A percentile compares a stretch with the other conserved stretches of the same genome.
Evolutionary conservation across 2,797 vertebrate genomes (phyloP).

Genomic region (Diplodus sargus): DNA sequence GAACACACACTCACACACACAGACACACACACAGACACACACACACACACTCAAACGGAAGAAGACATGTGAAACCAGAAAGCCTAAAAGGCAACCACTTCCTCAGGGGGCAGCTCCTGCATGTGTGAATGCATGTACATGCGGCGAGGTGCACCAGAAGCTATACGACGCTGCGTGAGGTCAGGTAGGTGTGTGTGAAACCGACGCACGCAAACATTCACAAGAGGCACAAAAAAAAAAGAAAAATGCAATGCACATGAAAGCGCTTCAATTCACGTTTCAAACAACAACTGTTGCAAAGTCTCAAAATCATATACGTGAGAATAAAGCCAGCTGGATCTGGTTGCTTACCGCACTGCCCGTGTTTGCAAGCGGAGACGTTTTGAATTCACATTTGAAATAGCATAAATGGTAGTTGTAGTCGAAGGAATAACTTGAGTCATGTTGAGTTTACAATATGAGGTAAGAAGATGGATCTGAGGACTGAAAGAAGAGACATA

Average conservation of each 20-base stretch:
- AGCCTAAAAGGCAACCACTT: conserved; percentile 75
- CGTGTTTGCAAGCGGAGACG: not conserved
- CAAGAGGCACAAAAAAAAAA: not conserved
- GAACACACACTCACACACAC: conserved; percentile 31
- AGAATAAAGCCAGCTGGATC: not conserved
- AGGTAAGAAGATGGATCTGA: not conserved
- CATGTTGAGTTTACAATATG: not conserved
- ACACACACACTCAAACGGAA: conserved; percentile 33
- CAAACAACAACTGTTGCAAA: not conserved
- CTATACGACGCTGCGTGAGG: conserved; percentile 29
- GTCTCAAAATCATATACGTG: not conserved
- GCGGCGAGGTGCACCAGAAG: conserved; percentile 53
- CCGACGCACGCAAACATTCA: not conserved
- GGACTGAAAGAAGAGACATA: not conserved
- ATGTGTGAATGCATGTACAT: conserved; percentile 25
- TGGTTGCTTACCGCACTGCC: not conserved
- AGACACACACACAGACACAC: conserved; percentile 32
- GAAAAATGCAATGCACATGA: not conserved
- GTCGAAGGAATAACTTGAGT: not conserved
- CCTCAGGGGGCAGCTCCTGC: conserved; percentile 57
- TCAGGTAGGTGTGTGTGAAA: conserved; percentile 27
- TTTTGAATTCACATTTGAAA: not conserved
- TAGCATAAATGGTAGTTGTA: not conserved
- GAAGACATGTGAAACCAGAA: conserved; percentile 73
- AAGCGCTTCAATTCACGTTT: not conserved